Conservation (phyloP, 2,113 vertebrate genomes). For the Emydura subglobosa region DNA sequence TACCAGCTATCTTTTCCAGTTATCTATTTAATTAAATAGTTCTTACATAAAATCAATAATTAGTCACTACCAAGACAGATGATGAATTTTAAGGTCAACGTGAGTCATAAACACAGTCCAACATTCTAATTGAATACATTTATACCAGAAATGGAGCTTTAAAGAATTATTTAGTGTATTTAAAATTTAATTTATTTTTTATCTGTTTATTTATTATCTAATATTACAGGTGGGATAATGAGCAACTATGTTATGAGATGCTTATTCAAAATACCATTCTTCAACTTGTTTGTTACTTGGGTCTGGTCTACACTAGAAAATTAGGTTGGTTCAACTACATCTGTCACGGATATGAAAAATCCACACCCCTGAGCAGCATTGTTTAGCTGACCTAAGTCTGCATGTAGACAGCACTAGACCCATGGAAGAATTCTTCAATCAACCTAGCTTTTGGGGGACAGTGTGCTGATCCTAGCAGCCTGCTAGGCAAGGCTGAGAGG, state of each 20-base stretch:
- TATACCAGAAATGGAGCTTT: not conserved
- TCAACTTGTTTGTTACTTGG: not conserved
- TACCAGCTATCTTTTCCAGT: constrained; percentile 50
- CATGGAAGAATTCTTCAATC: not conserved
- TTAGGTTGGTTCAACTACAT: not conserved
- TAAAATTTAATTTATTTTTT: not conserved
- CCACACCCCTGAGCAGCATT: not conserved
- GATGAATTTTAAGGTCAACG: constrained; percentile 59
- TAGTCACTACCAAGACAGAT: constrained; percentile 40
- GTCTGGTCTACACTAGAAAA: not conserved
- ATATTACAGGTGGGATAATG: fast-evolving
- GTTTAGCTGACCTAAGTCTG: not conserved
- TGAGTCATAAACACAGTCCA: constrained; percentile 8
- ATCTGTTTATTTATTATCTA: not conserved
- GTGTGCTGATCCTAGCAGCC: too few species aligned
- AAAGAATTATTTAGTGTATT: not conserved
- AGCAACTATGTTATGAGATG: not conserved
- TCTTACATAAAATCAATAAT: constrained; percentile 68
- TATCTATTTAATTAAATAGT: constrained; percentile 72
- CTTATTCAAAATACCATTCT: not conserved
- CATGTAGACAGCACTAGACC: not conserved
- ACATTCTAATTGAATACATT: not conserved
- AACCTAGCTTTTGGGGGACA: not conserved
- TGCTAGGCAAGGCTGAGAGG: too few species aligned
- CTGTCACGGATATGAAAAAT: not conserved